These are phyloP conservation scores for Bombyx mandarina DNA, from an alignment of 1,140 invertebrate species.

Conservation along the genomic window DNA sequence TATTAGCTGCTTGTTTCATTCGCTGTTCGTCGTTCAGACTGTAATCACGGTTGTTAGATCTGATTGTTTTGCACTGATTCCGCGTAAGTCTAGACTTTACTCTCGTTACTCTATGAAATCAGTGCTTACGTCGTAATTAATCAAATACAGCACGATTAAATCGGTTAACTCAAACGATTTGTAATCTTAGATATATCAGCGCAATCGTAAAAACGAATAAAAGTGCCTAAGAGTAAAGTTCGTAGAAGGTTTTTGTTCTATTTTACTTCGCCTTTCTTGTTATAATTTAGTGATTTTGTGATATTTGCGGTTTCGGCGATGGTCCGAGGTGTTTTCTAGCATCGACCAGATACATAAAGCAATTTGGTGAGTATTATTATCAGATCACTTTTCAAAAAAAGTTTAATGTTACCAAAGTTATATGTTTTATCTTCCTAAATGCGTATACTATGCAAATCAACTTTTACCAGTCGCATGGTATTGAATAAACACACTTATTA, in stretches of 20 bases:
- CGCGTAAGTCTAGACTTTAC: too few relatives aligned
- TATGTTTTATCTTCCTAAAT: neutral
- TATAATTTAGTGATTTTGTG: constrained; percentile 41
- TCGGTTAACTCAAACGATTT: too few relatives aligned
- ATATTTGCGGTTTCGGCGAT: constrained; percentile 48
- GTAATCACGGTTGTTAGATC: too few relatives aligned
- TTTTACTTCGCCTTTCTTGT: constrained; percentile 28
- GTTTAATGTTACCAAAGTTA: neutral
- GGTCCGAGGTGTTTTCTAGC: constrained; percentile 68
- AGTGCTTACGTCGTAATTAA: too few relatives aligned
- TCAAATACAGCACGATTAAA: too few relatives aligned
- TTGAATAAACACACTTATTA: neutral
- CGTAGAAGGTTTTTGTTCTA: constrained; percentile 32
- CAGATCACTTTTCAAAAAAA: neutral
- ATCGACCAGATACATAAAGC: constrained; percentile 47
- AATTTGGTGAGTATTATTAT: constrained; percentile 50
- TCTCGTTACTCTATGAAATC: too few relatives aligned
- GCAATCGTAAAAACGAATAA: constrained; percentile 34
- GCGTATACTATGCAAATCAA: neutral
- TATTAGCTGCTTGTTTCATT: too few relatives aligned
- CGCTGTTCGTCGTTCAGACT: too few relatives aligned
- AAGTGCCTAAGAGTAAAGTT: constrained; percentile 50
- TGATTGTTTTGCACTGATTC: too few relatives aligned
- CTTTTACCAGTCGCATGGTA: neutral
- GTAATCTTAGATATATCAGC: neutral